These are phyloP conservation scores for Oxytorus armatus DNA, from an alignment of 2,888 invertebrate genomes.

Conservation along the genomic window DNA sequence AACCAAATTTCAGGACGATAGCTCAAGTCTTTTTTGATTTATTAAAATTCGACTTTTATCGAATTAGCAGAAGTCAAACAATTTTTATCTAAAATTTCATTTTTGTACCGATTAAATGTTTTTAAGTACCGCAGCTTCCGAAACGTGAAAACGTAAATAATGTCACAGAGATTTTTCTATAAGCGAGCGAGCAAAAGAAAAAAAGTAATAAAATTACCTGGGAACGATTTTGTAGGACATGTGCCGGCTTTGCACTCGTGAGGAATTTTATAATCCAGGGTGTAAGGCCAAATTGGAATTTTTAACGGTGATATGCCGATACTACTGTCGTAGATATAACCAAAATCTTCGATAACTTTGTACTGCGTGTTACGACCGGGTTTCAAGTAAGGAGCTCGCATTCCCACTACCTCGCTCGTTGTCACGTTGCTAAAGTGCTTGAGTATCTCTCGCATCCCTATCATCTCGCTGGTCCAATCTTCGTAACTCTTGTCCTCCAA, in stretches of 20 bases:
- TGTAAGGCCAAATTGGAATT: constrained; percentile 97
- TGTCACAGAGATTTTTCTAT: too few species aligned
- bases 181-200: constrained; percentile 5
- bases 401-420: constrained; percentile 92
- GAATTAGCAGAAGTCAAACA: too few species aligned
- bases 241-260: constrained; percentile 97
- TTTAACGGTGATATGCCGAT: constrained; percentile 93
- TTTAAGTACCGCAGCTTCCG: too few species aligned
- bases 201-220: constrained; percentile 88
- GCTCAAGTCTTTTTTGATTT: too few species aligned
- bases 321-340: constrained; percentile 96
- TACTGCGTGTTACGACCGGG: constrained; percentile 97
- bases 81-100: too few species aligned
- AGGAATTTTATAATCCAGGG: constrained; percentile 96
- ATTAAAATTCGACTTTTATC: too few species aligned
- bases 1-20: too few species aligned
- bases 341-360: constrained; percentile 96
- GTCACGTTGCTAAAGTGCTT: constrained; percentile 93
- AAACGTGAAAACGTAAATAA: too few species aligned
- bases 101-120: too few species aligned
- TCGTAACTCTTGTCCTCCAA: constrained; percentile 96
- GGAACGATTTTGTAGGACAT: constrained; percentile 95
- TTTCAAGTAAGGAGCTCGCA: constrained; percentile 95
- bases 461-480: constrained; percentile 97
- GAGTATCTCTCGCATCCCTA: constrained; percentile 96